Evolutionary conservation across 2,113 vertebrate genomes (phyloP).

Genomic region (Siniperca chuatsi): DNA sequence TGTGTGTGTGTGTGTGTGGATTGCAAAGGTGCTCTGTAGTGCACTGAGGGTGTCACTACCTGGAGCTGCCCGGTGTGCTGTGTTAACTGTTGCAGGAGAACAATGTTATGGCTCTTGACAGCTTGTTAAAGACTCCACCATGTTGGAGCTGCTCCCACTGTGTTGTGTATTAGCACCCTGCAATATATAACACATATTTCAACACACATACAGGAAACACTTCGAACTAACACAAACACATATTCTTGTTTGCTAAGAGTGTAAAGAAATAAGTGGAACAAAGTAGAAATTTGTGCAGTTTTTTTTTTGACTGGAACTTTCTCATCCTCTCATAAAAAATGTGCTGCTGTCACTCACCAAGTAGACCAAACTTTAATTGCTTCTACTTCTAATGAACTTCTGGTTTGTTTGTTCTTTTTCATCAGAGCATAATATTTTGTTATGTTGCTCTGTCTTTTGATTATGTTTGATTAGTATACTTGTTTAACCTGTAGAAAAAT

Average conservation of each 20-base stretch:
- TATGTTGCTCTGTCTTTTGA: neutral
- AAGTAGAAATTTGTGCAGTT: neutral
- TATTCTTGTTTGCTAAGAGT: constrained; percentile 16
- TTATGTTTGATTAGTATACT: neutral
- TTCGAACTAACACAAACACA: neutral
- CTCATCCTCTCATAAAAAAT: neutral
- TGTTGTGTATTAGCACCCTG: constrained; percentile 49
- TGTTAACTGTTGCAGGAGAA: constrained; percentile 71
- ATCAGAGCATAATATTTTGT: neutral
- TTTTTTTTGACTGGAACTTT: neutral
- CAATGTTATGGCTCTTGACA: constrained; percentile 77
- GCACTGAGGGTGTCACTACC: constrained; percentile 68
- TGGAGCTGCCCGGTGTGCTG: constrained; percentile 62
- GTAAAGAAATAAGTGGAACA: neutral
- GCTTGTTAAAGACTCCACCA: constrained; percentile 80
- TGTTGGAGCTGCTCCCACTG: constrained; percentile 62
- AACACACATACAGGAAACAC: constrained; percentile 27
- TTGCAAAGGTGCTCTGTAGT: constrained; percentile 45
- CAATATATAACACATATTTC: constrained; percentile 40
- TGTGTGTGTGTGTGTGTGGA: constrained; percentile 31
- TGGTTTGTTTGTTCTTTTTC: neutral
- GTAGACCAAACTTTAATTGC: neutral
- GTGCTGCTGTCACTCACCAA: neutral
- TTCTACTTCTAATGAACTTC: neutral
- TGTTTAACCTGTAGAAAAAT: neutral